Percentiles rank a stretch among this genome's conserved stretches.
phyloP scores from a whole-genome alignment of 2,113 vertebrate genomes.

The Terrapene triunguis region DNA sequence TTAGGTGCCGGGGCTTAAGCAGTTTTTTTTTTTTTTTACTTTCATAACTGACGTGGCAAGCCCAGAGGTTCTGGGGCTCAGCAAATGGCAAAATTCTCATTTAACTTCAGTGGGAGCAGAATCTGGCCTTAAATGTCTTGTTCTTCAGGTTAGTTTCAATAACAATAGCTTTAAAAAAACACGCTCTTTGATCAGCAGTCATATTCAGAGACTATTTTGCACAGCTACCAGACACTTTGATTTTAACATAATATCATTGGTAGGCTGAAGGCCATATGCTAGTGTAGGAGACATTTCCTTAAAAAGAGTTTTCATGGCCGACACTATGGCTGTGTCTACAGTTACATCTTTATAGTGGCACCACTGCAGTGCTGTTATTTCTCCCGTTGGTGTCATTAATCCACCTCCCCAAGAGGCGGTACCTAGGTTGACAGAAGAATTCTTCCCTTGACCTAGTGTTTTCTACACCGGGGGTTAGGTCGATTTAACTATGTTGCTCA shows the following conservation, averaged over 20 bases:
- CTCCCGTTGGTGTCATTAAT: background rate
- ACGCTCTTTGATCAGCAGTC: constrained; percentile 42
- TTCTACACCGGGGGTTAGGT: background rate
- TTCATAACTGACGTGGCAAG: no score
- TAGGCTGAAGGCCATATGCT: constrained; percentile 4
- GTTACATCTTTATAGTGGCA: background rate
- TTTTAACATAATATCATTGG: constrained; percentile 38
- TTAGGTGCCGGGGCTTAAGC: no score
- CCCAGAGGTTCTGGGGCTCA: no score
- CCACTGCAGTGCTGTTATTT: background rate
- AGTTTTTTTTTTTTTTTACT: no score
- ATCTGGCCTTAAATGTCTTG: background rate
- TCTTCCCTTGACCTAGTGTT: background rate
- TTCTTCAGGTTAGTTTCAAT: constrained; percentile 38
- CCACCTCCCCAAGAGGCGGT: background rate
- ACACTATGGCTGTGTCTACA: background rate
- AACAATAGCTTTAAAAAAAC: constrained; percentile 57
- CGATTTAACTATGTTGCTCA: background rate
- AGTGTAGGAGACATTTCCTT: background rate
- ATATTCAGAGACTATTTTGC: constrained; percentile 50
- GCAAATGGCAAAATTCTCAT: background rate
- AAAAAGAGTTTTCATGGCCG: background rate
- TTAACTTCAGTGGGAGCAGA: constrained; percentile 37
- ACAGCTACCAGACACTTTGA: constrained; percentile 35
- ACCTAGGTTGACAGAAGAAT: background rate